Base-by-base conservation (phyloP, 2,797 vertebrate genomes). In the Pseudochirops corinnae region DNA sequence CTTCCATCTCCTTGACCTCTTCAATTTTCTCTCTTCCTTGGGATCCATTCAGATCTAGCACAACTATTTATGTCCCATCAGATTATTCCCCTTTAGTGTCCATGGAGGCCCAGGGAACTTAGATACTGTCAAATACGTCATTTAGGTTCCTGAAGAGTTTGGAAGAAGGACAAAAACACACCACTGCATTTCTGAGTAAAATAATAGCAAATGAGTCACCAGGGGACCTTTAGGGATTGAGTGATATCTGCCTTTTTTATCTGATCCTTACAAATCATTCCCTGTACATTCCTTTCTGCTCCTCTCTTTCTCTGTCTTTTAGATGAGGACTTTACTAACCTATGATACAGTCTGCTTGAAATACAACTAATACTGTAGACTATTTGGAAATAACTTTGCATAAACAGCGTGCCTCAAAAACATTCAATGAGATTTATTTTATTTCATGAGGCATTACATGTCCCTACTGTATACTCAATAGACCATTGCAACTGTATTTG, bases 401-500 rank as follows among this genome's bases (percentile, higher is more conserved):
- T 74, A 91, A 87, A 74, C 58, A 92, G 67, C 93, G 52, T 31
- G 3, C 52, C 74, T 91, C 24, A 95, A 96, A 96, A 97, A 95
- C 90, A 96, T 55, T 90, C 14, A 90, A 91, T 33, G 55, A 95
- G 33, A 96, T 91, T 94, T 94, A 96, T 94, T 95, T 92, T 92
- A 39, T 91, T 93, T 97, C 33, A 56, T 95, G 29, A 3, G 90
- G 31, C 90, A 93, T 94, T 93, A 58, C 92, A 92, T 92, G 6
- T 94, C 92, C 91, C 90, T 95, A 55, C 60, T 95, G 10, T 94
- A 62, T 4, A 74, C 26, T 57, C 52, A 94, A 62, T 29, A 90
- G 52, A n/a, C 62, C 93, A 96, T 96, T 96, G 93, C 56, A 94
- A 56, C 92, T 92, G 60, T 3, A 56, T 95, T 93, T 94, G 96